Percentiles rank a stretch among this genome's conserved stretches.
These are phyloP conservation scores for Epinephelus awoara DNA, from an alignment of 2,797 vertebrate species.

Conservation along the genomic window DNA sequence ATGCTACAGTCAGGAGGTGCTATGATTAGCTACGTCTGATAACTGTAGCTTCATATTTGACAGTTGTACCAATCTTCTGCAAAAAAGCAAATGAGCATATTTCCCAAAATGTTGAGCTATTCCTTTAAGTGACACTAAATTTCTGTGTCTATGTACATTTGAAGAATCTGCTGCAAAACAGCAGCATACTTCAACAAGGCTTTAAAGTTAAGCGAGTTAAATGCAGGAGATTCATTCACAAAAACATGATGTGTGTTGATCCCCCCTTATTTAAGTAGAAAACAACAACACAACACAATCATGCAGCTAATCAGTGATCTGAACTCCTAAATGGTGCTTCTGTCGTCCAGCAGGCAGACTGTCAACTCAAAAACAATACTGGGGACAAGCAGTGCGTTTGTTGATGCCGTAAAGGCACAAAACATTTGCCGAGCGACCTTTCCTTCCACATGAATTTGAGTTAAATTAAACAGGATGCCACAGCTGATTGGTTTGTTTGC, in stretches of 20 bases:
- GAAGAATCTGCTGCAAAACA: too few species aligned
- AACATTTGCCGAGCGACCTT: conserved; percentile 55
- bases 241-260: background rate
- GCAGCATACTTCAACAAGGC: too few species aligned
- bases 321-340: background rate
- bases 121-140: too few species aligned
- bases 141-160: too few species aligned
- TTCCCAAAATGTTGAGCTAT: too few species aligned
- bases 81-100: too few species aligned
- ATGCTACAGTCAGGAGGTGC: too few species aligned
- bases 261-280: background rate
- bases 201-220: background rate
- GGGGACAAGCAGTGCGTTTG: conserved; percentile 23
- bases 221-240: background rate
- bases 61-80: background rate
- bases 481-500: conserved; percentile 56
- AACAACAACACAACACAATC: conserved; percentile 3
- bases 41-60: too few species aligned
- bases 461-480: conserved; percentile 54
- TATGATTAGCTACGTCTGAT: too few species aligned
- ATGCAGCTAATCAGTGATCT: conserved; percentile 9
- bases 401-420: conserved; percentile 19
- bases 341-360: conserved; percentile 8
- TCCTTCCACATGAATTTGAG: conserved; percentile 57
- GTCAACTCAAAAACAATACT: background rate